Conservation (phyloP, 1,140 invertebrate species). For the Amphibalanus amphitrite region DNA sequence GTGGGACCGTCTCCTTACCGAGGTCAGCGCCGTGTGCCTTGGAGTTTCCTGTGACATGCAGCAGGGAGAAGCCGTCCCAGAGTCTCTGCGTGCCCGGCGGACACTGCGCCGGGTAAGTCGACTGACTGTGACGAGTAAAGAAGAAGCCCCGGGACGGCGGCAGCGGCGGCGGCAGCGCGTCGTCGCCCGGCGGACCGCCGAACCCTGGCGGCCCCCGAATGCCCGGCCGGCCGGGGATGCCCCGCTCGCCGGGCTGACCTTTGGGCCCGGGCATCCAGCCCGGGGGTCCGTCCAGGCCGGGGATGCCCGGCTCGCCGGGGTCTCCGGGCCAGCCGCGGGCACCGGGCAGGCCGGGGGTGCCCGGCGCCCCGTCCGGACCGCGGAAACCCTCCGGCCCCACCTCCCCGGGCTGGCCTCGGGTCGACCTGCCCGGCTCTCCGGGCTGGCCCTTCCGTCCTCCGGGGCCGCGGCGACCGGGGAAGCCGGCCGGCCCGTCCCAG, state of each 20-base stretch:
- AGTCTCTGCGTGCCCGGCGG: conserved; percentile 61
- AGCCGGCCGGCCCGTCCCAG: conserved; percentile 4
- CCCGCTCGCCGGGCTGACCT: too few relatives aligned
- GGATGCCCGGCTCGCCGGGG: conserved; percentile 23
- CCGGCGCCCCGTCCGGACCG: conserved; percentile 19
- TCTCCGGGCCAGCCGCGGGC: conserved; percentile 13
- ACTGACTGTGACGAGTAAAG: conserved; percentile 84
- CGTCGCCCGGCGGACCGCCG: too few relatives aligned
- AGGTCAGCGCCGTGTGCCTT: conserved; percentile 85
- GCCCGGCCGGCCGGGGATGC: too few relatives aligned
- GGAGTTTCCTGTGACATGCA: conserved; percentile 83
- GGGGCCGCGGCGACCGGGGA: conserved; percentile 25
- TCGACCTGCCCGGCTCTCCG: conserved; percentile 24
- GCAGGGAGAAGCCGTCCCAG: conserved; percentile 90
- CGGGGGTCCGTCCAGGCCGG: conserved; percentile 12
- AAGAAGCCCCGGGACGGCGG: conserved; percentile 45
- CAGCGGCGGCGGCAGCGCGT: too few relatives aligned
- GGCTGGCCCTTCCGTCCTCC: conserved; percentile 23
- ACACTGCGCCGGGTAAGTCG: conserved; percentile 62
- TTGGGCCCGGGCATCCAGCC: conserved; percentile 16
- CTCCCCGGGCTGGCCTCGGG: conserved; percentile 20
- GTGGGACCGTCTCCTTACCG: conserved; percentile 49
- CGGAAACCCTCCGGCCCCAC: conserved; percentile 17
- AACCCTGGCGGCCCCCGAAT: too few relatives aligned
- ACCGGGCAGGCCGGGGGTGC: conserved; percentile 13